These are phyloP conservation scores for Drosophila jambulina DNA, from an alignment of 1,140 invertebrate species.

Conservation along the genomic window DNA sequence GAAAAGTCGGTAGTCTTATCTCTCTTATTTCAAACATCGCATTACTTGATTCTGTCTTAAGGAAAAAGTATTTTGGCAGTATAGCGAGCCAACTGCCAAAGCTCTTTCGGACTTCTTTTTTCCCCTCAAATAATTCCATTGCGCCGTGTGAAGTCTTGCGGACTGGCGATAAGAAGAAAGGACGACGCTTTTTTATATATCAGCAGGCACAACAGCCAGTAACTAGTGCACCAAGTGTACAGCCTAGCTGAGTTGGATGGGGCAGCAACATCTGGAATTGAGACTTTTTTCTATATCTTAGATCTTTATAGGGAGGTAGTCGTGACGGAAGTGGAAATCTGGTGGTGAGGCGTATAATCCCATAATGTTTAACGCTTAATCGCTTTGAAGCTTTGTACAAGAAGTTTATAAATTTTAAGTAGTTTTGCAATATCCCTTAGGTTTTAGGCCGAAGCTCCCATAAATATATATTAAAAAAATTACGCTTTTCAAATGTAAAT, in stretches of 20 bases:
- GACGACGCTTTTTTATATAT: conserved; percentile 38
- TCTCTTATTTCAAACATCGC: conserved; percentile 5
- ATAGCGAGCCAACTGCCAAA: conserved; percentile 16
- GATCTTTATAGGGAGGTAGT: not conserved
- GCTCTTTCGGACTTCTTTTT: not conserved
- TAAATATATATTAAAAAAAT: no score
- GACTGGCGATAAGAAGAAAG: conserved; percentile 61
- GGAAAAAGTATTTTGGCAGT: conserved; percentile 13
- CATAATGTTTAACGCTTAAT: not conserved
- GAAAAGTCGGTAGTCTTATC: not conserved
- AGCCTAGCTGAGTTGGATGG: conserved; percentile 11
- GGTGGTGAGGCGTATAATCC: conserved; percentile 1
- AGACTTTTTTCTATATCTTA: conserved; percentile 22
- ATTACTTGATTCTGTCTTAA: not conserved
- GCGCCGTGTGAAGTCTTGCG: conserved; percentile 74
- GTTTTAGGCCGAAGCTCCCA: no score
- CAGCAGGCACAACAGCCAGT: conserved; percentile 41
- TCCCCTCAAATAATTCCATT: conserved; percentile 26
- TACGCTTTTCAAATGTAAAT: no score
- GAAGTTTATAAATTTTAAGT: not conserved
- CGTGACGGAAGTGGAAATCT: not conserved
- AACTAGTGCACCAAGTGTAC: conserved; percentile 28
- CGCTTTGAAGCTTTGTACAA: not conserved
- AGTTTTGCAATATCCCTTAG: not conserved
- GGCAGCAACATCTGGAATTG: conserved; percentile 17